These are phyloP conservation scores for Pseudomyrmex sp. DNA, from an alignment of 1,140 invertebrate species.

Conservation along the genomic window DNA sequence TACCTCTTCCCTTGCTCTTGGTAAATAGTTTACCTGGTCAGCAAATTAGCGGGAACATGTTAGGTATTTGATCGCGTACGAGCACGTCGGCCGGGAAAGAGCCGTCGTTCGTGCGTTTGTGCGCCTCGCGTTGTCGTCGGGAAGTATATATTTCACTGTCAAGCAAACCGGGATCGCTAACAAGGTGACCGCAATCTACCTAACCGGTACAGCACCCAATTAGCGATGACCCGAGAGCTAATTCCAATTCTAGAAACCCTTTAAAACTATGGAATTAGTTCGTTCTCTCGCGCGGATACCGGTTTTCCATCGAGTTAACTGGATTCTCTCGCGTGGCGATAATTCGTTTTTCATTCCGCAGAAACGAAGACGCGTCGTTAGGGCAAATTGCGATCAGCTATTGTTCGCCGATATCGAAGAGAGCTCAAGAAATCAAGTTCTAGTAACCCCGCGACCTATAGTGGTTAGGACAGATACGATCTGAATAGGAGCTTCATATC, in stretches of 20 bases:
- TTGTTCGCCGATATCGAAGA: conserved; percentile 1
- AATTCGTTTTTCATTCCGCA: conserved; percentile 31
- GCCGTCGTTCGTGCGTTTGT: conserved; percentile 23
- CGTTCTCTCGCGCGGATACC: conserved; percentile 39
- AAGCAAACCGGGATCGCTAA: conserved; percentile 70
- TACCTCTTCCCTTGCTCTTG: background rate
- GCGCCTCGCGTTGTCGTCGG: conserved; percentile 1
- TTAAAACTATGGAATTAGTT: conserved; percentile 71
- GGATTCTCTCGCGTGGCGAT: conserved; percentile 17
- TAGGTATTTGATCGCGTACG: background rate
- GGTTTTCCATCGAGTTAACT: conserved; percentile 20
- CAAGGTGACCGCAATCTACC: conserved; percentile 76
- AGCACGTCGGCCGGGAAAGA: background rate
- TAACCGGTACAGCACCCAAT: conserved; percentile 72
- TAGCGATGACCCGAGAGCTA: conserved; percentile 71
- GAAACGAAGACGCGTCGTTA: background rate
- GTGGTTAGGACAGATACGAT: conserved; percentile 24
- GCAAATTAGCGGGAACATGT: background rate
- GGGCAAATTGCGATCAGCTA: background rate
- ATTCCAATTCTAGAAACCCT: conserved; percentile 66
- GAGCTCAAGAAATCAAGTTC: conserved; percentile 9
- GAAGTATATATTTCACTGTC: conserved; percentile 54
- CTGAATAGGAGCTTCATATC: conserved; percentile 39
- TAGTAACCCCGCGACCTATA: background rate
- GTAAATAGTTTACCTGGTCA: conserved; percentile 24